A percentile compares a stretch with the other conserved stretches of the same genome.
Evolutionary conservation across 2,113 vertebrate genomes (phyloP).

Genomic region (Otolemur garnettii): DNA sequence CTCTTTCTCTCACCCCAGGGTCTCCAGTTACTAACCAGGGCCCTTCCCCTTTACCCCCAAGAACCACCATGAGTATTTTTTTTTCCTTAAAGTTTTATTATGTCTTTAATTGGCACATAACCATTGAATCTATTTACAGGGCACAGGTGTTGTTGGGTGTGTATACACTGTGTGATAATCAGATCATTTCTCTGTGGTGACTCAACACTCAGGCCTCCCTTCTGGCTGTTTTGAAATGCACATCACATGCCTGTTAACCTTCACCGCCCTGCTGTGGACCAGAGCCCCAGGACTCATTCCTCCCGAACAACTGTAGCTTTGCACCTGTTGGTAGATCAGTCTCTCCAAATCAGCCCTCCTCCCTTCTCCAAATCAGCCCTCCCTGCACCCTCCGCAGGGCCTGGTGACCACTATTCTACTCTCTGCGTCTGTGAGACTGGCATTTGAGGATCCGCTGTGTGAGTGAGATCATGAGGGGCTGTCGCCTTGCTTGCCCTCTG

Average conservation of each 20-base stretch:
- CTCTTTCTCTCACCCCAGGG: too few relatives aligned
- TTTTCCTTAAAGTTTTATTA: neutral
- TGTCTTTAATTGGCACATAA: neutral
- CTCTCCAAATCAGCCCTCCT: neutral
- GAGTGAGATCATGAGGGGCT: neutral
- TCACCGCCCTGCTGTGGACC: neutral
- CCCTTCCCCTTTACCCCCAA: neutral
- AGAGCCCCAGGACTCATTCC: neutral
- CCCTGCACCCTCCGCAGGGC: neutral
- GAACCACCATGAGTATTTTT: too few relatives aligned
- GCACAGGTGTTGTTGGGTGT: neutral
- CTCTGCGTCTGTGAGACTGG: neutral
- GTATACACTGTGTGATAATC: neutral
- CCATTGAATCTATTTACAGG: neutral
- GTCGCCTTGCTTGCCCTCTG: neutral
- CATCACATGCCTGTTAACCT: neutral
- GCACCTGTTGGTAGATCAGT: neutral
- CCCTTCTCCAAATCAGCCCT: fast-evolving
- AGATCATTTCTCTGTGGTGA: neutral
- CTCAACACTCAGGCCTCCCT: neutral
- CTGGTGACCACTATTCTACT: neutral
- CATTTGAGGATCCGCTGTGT: neutral
- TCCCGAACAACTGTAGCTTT: neutral
- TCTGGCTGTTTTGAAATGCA: neutral
- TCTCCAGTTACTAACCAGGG: neutral